Percentiles rank a stretch among this genome's conserved stretches.
Evolutionary conservation across 1,140 invertebrate species (phyloP).

Genomic region (Oscheius sp.): DNA sequence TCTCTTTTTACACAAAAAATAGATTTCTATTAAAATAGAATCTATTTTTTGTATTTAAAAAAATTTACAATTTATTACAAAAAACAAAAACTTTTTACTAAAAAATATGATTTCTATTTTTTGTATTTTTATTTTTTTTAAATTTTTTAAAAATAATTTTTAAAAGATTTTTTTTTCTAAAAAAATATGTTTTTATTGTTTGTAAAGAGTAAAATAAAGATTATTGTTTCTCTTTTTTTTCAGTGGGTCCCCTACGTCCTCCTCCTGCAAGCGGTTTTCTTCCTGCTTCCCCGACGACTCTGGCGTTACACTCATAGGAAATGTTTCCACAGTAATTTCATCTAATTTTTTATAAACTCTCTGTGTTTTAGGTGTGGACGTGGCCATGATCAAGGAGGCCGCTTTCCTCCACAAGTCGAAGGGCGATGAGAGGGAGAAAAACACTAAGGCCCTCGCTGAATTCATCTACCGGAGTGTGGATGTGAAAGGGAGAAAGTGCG

Average conservation of each 20-base stretch:
- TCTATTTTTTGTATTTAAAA: too few species aligned
- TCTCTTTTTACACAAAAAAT: too few species aligned
- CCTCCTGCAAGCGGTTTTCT: neutral
- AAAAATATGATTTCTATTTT: too few species aligned
- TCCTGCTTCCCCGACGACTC: neutral
- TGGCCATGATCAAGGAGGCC: neutral
- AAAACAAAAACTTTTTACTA: too few species aligned
- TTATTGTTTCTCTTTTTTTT: too few species aligned
- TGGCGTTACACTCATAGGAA: neutral
- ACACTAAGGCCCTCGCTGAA: neutral
- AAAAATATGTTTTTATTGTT: too few species aligned
- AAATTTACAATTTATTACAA: too few species aligned
- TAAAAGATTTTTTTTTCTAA: too few species aligned
- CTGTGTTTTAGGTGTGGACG: neutral
- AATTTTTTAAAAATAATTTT: too few species aligned
- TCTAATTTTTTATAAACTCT: neutral
- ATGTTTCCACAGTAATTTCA: neutral
- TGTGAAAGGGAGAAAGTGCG: neutral
- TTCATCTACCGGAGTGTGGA: neutral
- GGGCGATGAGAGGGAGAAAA: neutral
- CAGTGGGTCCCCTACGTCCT: neutral
- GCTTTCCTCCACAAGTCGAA: neutral
- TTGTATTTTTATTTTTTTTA: too few species aligned
- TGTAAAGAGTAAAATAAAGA: too few species aligned
- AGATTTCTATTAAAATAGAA: too few species aligned